These are phyloP conservation scores for Tenualosa thibaudeaui DNA, from an alignment of 2,797 vertebrate species.

Conservation along the genomic window DNA sequence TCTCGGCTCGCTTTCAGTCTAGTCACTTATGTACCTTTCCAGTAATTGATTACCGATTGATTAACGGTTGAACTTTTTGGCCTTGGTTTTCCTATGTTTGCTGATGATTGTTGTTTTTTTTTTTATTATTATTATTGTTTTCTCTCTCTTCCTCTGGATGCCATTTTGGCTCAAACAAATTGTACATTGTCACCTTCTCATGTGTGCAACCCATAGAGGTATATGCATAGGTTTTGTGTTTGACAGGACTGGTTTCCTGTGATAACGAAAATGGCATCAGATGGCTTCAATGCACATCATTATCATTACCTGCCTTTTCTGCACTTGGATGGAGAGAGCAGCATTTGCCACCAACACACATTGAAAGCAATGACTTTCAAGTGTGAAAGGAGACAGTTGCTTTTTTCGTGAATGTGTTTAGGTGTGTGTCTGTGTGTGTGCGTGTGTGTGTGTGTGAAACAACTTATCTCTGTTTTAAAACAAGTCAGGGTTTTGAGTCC, in stretches of 20 bases:
- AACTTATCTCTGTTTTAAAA: background rate
- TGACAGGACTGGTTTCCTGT: conserved; percentile 50
- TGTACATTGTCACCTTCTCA: background rate
- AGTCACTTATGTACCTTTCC: background rate
- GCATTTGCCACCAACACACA: background rate
- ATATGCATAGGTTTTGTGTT: conserved; percentile 32
- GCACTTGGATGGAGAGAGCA: background rate
- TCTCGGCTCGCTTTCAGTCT: conserved; percentile 35
- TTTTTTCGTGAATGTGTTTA: background rate
- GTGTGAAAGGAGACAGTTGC: background rate
- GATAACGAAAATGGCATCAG: background rate
- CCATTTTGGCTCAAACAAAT: background rate
- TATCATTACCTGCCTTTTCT: background rate
- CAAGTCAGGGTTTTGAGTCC: background rate
- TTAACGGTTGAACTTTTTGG: background rate
- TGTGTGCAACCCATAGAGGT: background rate
- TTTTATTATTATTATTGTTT: background rate
- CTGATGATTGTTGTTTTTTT: background rate
- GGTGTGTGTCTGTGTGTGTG: background rate
- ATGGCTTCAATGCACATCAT: background rate
- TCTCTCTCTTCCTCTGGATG: background rate
- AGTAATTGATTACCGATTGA: background rate
- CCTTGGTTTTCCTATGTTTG: background rate
- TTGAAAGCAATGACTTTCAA: background rate
- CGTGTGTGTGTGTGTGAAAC: background rate